Evolutionary conservation across 2,113 vertebrate species (phyloP).

Genomic region (Anser brachyrhynchus): DNA sequence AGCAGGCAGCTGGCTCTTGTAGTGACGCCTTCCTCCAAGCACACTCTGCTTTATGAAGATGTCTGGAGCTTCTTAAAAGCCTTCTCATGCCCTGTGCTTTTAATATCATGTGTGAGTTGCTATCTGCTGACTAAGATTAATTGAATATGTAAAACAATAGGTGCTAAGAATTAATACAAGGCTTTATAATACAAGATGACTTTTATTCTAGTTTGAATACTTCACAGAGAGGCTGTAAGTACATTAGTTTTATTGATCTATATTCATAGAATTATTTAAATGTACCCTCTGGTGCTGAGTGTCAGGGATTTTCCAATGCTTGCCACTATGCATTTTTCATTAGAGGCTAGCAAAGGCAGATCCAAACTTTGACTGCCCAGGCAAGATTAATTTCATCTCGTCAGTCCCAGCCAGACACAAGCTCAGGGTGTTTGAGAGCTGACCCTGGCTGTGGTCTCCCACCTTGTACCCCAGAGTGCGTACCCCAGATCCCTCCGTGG

Average conservation of each 20-base stretch:
- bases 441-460: constrained; percentile 23
- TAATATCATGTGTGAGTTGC: constrained; percentile 48
- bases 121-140: constrained; percentile 73
- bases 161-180: constrained; percentile 75
- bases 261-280: constrained; percentile 83
- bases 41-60: constrained; percentile 45
- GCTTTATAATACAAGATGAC: constrained; percentile 70
- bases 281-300: constrained; percentile 77
- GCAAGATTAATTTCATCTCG: constrained; percentile 78
- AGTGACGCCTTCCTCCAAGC: background rate
- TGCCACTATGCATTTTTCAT: constrained; percentile 80
- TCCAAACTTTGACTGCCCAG: constrained; percentile 75
- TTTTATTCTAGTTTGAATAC: constrained; percentile 76
- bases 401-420: constrained; percentile 51
- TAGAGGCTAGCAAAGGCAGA: constrained; percentile 74
- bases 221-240: constrained; percentile 74
- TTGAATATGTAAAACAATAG: constrained; percentile 81
- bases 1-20: background rate
- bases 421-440: constrained; percentile 20
- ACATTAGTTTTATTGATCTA: constrained; percentile 84
- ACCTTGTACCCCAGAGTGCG: background rate
- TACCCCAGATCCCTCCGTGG: background rate
- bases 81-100: constrained; percentile 43
- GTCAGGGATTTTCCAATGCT: constrained; percentile 76
- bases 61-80: constrained; percentile 26